These are phyloP conservation scores for Elegia similella DNA, from an alignment of 2,888 invertebrate genomes.

Conservation along the genomic window DNA sequence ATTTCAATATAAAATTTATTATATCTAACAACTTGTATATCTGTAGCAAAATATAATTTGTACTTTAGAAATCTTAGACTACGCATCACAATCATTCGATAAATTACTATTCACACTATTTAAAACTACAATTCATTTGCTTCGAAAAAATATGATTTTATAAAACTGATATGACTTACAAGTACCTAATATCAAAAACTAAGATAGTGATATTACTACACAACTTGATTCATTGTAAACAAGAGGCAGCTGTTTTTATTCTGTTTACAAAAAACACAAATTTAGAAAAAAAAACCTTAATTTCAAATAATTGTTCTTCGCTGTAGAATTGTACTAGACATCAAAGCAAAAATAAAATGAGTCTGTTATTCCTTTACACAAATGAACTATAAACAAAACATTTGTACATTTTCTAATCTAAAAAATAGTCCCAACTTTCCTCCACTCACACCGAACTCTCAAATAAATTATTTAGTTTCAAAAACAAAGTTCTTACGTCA, in stretches of 20 bases:
- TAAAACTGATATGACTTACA: too few species aligned
- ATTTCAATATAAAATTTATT: conserved; percentile 57
- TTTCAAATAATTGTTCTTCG: background rate
- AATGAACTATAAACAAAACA: conserved; percentile 23
- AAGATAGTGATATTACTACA: too few species aligned
- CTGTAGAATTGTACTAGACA: background rate
- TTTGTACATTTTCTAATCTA: conserved; percentile 27
- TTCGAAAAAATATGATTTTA: too few species aligned
- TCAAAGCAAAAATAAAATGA: background rate
- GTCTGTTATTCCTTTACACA: background rate
- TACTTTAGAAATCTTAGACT: conserved; percentile 27
- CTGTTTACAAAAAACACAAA: too few species aligned
- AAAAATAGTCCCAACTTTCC: conserved; percentile 10
- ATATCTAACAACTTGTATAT: conserved; percentile 62
- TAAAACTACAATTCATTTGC: background rate
- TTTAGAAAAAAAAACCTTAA: too few species aligned
- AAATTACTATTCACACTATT: conserved; percentile 60
- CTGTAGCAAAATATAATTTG: conserved; percentile 59
- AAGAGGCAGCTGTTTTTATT: too few species aligned
- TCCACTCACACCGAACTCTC: conserved; percentile 7
- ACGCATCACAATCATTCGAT: conserved; percentile 36
- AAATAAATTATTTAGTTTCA: conserved; percentile 20
- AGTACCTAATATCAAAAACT: too few species aligned
- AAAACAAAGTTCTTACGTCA: conserved; percentile 10
- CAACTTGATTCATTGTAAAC: too few species aligned